Base-by-base conservation (phyloP, 2,797 vertebrate genomes). In the Champsocephalus gunnari region DNA sequence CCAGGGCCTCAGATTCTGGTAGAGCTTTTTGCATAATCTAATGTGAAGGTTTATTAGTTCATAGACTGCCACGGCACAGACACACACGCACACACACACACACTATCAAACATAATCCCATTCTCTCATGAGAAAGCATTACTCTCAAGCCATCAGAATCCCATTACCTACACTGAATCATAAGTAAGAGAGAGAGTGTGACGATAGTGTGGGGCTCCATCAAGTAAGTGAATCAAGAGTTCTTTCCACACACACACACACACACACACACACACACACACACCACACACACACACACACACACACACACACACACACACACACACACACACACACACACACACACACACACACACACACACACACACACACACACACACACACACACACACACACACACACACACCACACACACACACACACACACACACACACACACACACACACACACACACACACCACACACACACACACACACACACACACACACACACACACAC, bases 141-240 rank as follows among this genome's bases (percentile, higher is more conserved):
- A 88, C 92, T 92, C 89, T 91, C 80, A 85, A 82, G 89, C 93
- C 92, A 92, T 92, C 89, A 92, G 89, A 95, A 95, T 95, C 92
- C 90, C 90, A 95, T 94, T 93, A 95, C 89, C 91, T 86, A 87
- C 89, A 84, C 85, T 92, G 92, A 93, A 94, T 94, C 89, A 91
- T 90, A 87, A 91, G 87, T 90, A 79, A 80, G 87, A 82, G 85
- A 84, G 87, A 76, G 83, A 79, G 81, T 84, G 77, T 63, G 75
- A 89, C 85, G 84, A 87, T 86, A 60, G 62, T 85, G 79, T 80
- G 66, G 73, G 71, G 80, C 83, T 87, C 77, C 64, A 89, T 89
- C 82, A 83, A 84, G 74, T 88, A 88, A 87, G 88, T 83, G 85
- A 85, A 88, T 87, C 70, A 70, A 82, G 83, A 60, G 58, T 86